These are phyloP conservation scores for Pandemis cinnamomeana DNA, from an alignment of 2,888 invertebrate genomes.

Conservation along the genomic window DNA sequence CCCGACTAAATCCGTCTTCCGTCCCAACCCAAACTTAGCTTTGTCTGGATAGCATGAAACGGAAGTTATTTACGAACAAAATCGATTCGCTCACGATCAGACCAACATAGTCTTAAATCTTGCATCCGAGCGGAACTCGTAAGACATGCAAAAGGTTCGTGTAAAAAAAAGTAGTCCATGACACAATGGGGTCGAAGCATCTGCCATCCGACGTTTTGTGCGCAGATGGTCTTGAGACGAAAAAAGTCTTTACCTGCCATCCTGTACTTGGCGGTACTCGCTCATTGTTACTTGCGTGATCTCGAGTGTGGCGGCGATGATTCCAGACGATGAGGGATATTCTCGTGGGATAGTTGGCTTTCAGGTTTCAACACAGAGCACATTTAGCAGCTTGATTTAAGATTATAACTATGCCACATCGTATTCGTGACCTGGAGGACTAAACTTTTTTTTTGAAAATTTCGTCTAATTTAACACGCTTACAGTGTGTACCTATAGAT, in stretches of 20 bases:
- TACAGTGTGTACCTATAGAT: no score
- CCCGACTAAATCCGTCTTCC: not conserved
- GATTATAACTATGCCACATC: no score
- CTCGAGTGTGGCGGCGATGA: constrained; percentile 60
- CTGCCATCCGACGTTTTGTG: constrained; percentile 70
- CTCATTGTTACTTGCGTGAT: constrained; percentile 57
- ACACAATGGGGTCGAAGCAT: constrained; percentile 69
- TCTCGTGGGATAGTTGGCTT: not conserved
- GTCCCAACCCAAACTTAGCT: not conserved
- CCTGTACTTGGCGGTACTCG: constrained; percentile 44
- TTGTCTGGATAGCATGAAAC: constrained; percentile 20
- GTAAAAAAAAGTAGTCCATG: constrained; percentile 42
- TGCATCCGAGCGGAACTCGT: constrained; percentile 17
- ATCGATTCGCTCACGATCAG: constrained; percentile 38
- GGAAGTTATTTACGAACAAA: constrained; percentile 38
- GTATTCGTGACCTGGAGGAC: no score
- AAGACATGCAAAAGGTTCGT: not conserved
- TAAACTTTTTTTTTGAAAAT: no score
- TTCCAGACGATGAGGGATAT: not conserved
- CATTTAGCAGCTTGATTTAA: no score
- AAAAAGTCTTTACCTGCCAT: constrained; percentile 73
- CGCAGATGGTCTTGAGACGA: constrained; percentile 66
- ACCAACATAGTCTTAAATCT: constrained; percentile 17
- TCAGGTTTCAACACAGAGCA: no score
- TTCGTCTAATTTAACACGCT: no score